Evolutionary conservation across 2,888 invertebrate species (phyloP).

Genomic region (Muschampia plurimacula): DNA sequence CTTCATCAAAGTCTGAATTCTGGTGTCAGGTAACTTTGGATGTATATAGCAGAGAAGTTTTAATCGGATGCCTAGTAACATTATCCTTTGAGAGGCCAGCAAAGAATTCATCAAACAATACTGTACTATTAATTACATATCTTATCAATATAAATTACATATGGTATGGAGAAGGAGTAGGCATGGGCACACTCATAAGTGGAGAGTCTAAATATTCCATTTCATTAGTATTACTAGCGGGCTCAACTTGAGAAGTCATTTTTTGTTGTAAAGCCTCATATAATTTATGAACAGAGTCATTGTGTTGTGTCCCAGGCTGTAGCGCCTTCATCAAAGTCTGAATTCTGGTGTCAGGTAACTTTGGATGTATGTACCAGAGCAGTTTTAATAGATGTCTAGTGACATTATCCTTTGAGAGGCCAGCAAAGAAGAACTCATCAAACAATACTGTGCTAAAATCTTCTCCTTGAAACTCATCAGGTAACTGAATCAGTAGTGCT

Average conservation of each 20-base stretch:
- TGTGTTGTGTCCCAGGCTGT: constrained; percentile 91
- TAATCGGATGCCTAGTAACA: constrained; percentile 94
- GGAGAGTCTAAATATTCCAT: constrained; percentile 93
- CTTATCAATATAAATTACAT: constrained; percentile 51
- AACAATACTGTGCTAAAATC: constrained; percentile 98
- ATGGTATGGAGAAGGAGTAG: constrained; percentile 88
- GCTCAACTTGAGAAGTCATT: constrained; percentile 89
- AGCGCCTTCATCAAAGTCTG: constrained; percentile 93
- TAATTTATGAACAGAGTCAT: constrained; percentile 92
- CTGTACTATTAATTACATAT: background rate
- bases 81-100: constrained; percentile 95
- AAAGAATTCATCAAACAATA: constrained; percentile 95
- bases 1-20: constrained; percentile 88
- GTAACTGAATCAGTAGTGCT: constrained; percentile 93
- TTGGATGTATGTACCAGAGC: constrained; percentile 95
- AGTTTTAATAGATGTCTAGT: constrained; percentile 95
- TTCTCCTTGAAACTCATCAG: constrained; percentile 96
- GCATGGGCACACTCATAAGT: constrained; percentile 93
- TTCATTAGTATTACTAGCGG: constrained; percentile 86
- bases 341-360: constrained; percentile 91
- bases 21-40: constrained; percentile 91
- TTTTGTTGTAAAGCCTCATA: constrained; percentile 93
- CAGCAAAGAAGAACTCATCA: constrained; percentile 97
- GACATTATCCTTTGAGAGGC: constrained; percentile 95
- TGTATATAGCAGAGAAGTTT: constrained; percentile 97